Evolutionary conservation across 2,113 vertebrate species (phyloP), one percentile per base, ranked within the genome.

Genomic region (Chamaetylas fuelleborni): DNA sequence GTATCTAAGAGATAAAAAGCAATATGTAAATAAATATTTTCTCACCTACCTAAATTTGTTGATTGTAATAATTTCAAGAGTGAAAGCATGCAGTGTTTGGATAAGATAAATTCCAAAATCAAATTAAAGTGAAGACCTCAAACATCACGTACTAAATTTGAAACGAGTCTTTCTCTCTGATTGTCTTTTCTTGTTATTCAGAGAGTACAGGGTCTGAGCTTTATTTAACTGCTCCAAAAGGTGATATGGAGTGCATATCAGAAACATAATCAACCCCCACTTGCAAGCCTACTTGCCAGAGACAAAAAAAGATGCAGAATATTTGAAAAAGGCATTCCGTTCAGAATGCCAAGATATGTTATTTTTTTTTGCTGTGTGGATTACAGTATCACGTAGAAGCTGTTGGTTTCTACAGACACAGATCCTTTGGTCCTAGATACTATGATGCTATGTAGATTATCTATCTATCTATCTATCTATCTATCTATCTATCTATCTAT

Each of bases 261-360:
- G 73, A 84, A 84, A 36, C 23, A 34, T 61, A 57, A 91, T 89
- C 77, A 65, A 85, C 47, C 29, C 11, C 38, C 36, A 26, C 11
- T 81, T 91, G 51, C 53, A 82, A 64, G 19, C 40, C 60, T 90
- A 24, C 60, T 81, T 95, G 51, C 79, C 58, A 90, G 60, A 95
- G 86, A 95, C 94, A 86, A 92, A 88, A 88, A 86, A 58, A 66
- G 38, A 67, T 91, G 47, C 28, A 91, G 65, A 69, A 23, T 90
- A 67, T 62, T 74, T 86, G 56, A 92, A 90, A 88, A 92, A 69
- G 82, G 22, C 76, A 93, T 81, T 64, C n/a, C 54, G 95, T 90
- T 81, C 89, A 94, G 61, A 87, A 65, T 91, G 58, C 50, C 36
- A 76, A 74, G 48, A n/a, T 79, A 20, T 0, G 3, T 34, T 72